A percentile compares a stretch with the other conserved stretches of the same genome.
These are phyloP conservation scores for Sycobia sp. DNA, from an alignment of 1,140 invertebrate genomes.

Conservation along the genomic window DNA sequence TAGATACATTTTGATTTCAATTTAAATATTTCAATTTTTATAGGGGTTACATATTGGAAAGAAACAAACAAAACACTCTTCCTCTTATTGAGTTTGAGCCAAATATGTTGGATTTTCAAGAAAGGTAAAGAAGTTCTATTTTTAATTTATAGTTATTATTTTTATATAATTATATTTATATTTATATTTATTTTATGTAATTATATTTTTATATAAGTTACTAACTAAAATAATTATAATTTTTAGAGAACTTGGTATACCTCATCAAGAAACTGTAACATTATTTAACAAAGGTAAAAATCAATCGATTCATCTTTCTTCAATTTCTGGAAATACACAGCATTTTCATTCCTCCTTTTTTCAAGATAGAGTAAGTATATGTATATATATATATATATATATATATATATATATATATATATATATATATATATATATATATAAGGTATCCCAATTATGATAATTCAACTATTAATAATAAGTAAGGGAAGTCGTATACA, in stretches of 20 bases:
- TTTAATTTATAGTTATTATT: slow-evolving; percentile 4
- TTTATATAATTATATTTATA: background rate
- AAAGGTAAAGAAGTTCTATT: slow-evolving; percentile 46
- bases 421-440: no score
- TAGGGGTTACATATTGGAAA: slow-evolving; percentile 48
- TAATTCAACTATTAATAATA: no score
- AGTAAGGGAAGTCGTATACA: no score
- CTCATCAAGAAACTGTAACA: slow-evolving; percentile 78
- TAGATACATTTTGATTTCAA: no score
- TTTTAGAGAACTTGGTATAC: slow-evolving; percentile 79
- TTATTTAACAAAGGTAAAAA: slow-evolving; percentile 78
- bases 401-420: background rate
- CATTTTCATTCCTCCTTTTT: slow-evolving; percentile 94
- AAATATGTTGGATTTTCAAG: slow-evolving; percentile 56
- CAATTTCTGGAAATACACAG: slow-evolving; percentile 84
- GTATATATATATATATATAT: slow-evolving; percentile 4
- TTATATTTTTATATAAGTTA: no score
- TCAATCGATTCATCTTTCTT: slow-evolving; percentile 80
- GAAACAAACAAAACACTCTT: slow-evolving; percentile 49
- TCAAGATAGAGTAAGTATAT: slow-evolving; percentile 84
- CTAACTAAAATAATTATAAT: background rate
- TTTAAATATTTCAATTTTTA: no score
- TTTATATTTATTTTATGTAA: no score
- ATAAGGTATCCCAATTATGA: no score
- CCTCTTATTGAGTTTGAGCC: slow-evolving; percentile 55